Percentiles rank a stretch among this genome's conserved stretches.
phyloP scores from a whole-genome alignment of 2,888 invertebrate genomes.

The Achlya flavicornis region DNA sequence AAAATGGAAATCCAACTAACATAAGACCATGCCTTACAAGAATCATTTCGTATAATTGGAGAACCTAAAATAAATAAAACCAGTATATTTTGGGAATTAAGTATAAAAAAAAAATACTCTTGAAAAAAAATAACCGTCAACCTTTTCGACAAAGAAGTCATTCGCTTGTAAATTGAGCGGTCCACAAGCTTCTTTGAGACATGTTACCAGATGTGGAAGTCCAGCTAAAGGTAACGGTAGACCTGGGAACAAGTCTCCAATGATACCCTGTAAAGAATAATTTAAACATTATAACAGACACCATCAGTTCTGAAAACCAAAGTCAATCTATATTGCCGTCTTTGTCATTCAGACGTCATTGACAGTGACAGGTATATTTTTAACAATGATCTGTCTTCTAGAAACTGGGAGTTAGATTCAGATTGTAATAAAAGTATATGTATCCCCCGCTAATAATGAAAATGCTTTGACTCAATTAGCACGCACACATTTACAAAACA shows the following conservation, averaged over 20 bases:
- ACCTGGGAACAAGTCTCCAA: slow-evolving; percentile 96
- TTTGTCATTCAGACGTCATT: too few relatives aligned
- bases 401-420: too few relatives aligned
- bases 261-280: slow-evolving; percentile 88
- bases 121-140: slow-evolving; percentile 27
- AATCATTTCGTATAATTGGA: slow-evolving; percentile 97
- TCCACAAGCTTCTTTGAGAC: slow-evolving; percentile 85
- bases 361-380: too few relatives aligned
- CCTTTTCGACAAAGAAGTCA: slow-evolving; percentile 92
- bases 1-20: slow-evolving; percentile 96
- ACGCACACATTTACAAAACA: too few relatives aligned
- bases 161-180: slow-evolving; percentile 92
- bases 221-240: slow-evolving; percentile 91
- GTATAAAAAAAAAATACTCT: background rate
- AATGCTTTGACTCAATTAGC: too few relatives aligned
- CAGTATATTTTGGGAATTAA: slow-evolving; percentile 13
- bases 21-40: slow-evolving; percentile 96
- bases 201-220: slow-evolving; percentile 83
- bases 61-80: slow-evolving; percentile 49
- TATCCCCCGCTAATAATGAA: too few relatives aligned
- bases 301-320: too few relatives aligned
- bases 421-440: too few relatives aligned
- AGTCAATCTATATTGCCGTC: too few relatives aligned
- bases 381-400: too few relatives aligned
- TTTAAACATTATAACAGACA: background rate